Conservation (phyloP, 2,113 vertebrate species). For the Perca fluviatilis region DNA sequence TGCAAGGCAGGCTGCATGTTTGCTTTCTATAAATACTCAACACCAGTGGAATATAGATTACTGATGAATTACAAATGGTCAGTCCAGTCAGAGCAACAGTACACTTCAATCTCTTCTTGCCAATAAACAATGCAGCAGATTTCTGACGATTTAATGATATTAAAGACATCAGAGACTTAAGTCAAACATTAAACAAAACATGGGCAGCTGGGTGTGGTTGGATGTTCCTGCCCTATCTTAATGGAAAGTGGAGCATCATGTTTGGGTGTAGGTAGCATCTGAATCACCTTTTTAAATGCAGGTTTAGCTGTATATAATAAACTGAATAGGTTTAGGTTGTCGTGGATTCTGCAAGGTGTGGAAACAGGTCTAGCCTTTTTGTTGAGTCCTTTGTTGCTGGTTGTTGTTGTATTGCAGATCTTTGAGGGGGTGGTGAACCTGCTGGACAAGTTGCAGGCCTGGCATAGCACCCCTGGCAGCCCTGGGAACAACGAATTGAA, state of each 20-base stretch:
- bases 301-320: constrained; percentile 5
- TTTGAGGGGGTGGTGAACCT: constrained; percentile 95
- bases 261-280: constrained; percentile 29
- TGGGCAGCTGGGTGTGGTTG: constrained; percentile 29
- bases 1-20: neutral
- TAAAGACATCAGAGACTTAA: neutral
- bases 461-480: constrained; percentile 89
- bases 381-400: constrained; percentile 47
- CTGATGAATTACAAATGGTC: constrained; percentile 1
- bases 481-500: constrained; percentile 88
- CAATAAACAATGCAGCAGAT: neutral
- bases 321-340: constrained; percentile 31
- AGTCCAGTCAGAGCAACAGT: neutral
- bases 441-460: constrained; percentile 92
- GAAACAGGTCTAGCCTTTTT: constrained; percentile 62
- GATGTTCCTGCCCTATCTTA: constrained; percentile 2
- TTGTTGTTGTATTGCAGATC: constrained; percentile 84
- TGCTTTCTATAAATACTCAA: constrained; percentile 19
- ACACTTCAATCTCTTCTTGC: neutral
- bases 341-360: constrained; percentile 51
- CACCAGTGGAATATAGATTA: constrained; percentile 5
- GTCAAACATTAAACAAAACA: neutral
- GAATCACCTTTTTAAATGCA: constrained; percentile 30
- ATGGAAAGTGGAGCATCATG: constrained; percentile 19
- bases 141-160: neutral